Conservation (phyloP, 2,797 vertebrate genomes). For the Limnodromus scolopaceus region DNA sequence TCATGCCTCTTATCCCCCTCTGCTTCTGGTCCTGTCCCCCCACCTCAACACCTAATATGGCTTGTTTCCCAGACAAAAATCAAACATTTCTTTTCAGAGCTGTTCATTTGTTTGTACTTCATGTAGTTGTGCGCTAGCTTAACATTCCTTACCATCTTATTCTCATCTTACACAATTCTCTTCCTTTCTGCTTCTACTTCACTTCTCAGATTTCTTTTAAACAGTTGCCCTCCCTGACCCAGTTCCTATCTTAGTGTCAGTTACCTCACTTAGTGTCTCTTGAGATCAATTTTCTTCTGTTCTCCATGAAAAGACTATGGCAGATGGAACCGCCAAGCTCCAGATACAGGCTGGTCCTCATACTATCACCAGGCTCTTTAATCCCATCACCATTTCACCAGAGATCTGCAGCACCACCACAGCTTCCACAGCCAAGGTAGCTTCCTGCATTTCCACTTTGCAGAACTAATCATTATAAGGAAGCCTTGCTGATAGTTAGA, state of each 20-base stretch:
- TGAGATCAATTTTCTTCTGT: not conserved
- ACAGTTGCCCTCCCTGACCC: not conserved
- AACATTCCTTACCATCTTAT: not conserved
- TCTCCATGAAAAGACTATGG: not conserved
- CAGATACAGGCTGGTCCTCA: not conserved
- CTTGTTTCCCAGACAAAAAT: not conserved
- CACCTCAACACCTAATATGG: not conserved
- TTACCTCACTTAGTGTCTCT: not conserved
- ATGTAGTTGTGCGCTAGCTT: not conserved
- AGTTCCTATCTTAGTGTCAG: not conserved
- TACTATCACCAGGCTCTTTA: not conserved
- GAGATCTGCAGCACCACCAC: not conserved
- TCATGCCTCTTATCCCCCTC: not conserved
- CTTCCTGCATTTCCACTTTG: not conserved
- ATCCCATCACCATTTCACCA: not conserved
- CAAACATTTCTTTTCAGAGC: not conserved
- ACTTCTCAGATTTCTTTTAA: not conserved
- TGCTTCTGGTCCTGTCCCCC: not conserved
- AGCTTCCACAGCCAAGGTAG: not conserved
- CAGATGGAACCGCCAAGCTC: not conserved
- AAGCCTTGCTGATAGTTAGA: not conserved
- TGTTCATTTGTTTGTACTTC: not conserved
- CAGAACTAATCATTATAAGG: not conserved
- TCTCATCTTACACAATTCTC: not conserved
- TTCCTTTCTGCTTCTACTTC: not conserved